Base-by-base conservation (phyloP, 2,888 invertebrate species). In the Congeria kusceri region DNA sequence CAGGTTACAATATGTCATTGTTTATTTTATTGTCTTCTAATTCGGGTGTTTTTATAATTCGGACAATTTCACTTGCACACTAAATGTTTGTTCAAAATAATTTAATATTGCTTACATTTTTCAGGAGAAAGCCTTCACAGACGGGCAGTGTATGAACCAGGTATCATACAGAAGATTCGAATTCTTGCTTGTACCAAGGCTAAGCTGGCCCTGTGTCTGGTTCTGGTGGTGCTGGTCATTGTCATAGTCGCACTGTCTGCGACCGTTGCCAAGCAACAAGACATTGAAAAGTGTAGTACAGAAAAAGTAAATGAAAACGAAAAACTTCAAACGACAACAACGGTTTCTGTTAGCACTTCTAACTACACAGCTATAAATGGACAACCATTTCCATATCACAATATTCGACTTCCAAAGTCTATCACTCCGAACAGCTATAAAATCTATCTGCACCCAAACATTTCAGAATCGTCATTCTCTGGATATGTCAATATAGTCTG, bases 231-330 rank as follows among this genome's bases (percentile, higher is more conserved):
- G 20, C 96, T 97, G 71, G 97, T 98, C 56, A 95, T 98, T 83
- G 95, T 98, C 39, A 39, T 39, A 84, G 96, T 98, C 80, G 98
- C 98, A 72, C 97, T 98, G 93, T 98, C 97, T 68, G 39, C 39
- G 15, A 39, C 39, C 1, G 15, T 39, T 39, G 39, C 39, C 9
- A 39, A 39, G 9, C 39, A 39, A 13, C 39, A 39, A 39, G 39
- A 39, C 39, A 39, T 15, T 1, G 39, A 1, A 15, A 20, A 46
- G 0, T n/a, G 23, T 20, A 18, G 29, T 5, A 7, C 5, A 11
- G 62, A 49, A n/a, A 20, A 15, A 18, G 13, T 15, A 4, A 7
- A 27, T 18, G 7, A 61, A 25, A 49, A 11, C 0, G 39, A 69
- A 1, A 3, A 39, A 39, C 39, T 13, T 13, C 39, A 39, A 39